Base-by-base conservation (phyloP, 1,140 invertebrate species). In the Drosophila cardini region DNA sequence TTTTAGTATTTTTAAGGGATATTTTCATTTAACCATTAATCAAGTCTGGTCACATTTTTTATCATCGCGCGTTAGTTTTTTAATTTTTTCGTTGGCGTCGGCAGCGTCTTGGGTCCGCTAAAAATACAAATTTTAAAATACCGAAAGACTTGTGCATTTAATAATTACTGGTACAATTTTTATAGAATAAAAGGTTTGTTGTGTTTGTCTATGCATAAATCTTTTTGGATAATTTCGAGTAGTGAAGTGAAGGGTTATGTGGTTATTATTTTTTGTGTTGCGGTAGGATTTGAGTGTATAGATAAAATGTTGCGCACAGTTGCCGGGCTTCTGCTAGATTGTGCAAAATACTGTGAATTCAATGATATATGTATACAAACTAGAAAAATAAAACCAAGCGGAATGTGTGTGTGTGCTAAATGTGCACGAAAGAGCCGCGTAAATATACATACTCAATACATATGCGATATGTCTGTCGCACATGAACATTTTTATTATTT, bases 241-340 rank as follows among this genome's bases (percentile, higher is more conserved):
- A 11, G 18, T 36, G 0, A 62, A 60, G 30, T 50, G 40, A 15
- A 10, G 26, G n/a, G 18, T 26, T 4, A 5, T 43, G 32, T 42
- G 11, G 4, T 16, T 65, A 42, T 40, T 26, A 15, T 15, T 72
- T 76, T 26, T 63, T 46, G 16, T 76, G 40, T 70, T 81, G 57
- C 50, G 74, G 69, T 82, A 75, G 69, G 79, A 72, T 71, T 64
- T 42, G 40, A 46, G 43, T 50, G 40, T 69, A 36, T 72, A 76
- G 16, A 72, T 61, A 76, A 64, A 78, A 40, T 18, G 10, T 46
- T n/a, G n/a, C 30, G 58, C 72, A 63, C 57, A 70, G 45, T 76
- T 76, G 61, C 62, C 69, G 62, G 73, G 73, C 64, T 73, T 73
- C 64, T 7, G 21, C 48, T 30, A n/a, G 18, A 30, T 16, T 15